Evolutionary conservation across 2,888 invertebrate species (phyloP).

Genomic region (Creontiades dilutus): DNA sequence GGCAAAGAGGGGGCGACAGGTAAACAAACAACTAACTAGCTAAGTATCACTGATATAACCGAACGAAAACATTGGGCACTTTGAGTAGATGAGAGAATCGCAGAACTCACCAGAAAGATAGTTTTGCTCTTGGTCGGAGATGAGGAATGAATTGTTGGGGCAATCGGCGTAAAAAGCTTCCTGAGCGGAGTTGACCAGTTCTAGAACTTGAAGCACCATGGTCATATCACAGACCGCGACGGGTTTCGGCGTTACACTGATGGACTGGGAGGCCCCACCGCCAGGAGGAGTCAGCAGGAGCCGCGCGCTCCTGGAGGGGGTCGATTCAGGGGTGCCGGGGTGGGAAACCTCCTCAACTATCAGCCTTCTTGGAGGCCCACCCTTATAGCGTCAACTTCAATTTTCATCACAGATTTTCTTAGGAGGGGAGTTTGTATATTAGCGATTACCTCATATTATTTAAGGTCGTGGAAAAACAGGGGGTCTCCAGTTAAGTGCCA

Average conservation of each 20-base stretch:
- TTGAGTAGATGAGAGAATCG: background rate
- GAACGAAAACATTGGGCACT: too few species aligned
- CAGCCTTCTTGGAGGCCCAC: background rate
- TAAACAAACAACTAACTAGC: background rate
- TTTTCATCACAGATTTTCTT: background rate
- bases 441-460: too few species aligned
- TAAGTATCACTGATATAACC: too few species aligned
- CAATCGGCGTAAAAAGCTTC: constrained; percentile 87
- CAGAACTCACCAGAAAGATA: constrained; percentile 65
- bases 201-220: constrained; percentile 88
- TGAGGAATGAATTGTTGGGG: constrained; percentile 77
- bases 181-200: constrained; percentile 82
- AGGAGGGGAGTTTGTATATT: background rate
- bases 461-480: too few species aligned
- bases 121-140: constrained; percentile 74
- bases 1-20: background rate
- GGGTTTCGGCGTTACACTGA: constrained; percentile 29
- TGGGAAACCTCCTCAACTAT: constrained; percentile 17
- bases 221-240: constrained; percentile 59
- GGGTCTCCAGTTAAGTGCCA: too few species aligned
- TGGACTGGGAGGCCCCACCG: constrained; percentile 45
- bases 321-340: constrained; percentile 23
- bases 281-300: constrained; percentile 31
- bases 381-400: background rate
- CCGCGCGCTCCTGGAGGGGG: background rate